phyloP scores from a whole-genome alignment of 2,888 invertebrate species.

The Cataglyphis rosenhaueri region DNA sequence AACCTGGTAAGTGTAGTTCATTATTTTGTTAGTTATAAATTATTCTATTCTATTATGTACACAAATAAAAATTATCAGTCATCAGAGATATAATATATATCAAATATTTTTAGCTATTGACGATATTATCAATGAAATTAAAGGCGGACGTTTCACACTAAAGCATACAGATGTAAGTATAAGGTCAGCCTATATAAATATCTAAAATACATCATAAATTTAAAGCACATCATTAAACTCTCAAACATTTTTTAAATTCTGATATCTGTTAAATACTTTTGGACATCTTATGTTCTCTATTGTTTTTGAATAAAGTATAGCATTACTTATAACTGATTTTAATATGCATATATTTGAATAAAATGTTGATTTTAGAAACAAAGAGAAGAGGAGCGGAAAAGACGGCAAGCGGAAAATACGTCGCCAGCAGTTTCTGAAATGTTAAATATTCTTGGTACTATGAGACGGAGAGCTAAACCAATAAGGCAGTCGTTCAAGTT shows the following conservation, averaged over 20 bases:
- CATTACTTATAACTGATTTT: not conserved
- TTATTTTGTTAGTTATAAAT: not conserved
- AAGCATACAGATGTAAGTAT: slow-evolving; percentile 88
- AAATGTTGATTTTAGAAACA: slow-evolving; percentile 83
- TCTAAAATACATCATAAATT: slow-evolving; percentile 1
- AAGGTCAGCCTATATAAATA: not conserved
- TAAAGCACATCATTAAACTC: not conserved
- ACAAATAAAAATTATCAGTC: slow-evolving; percentile 10
- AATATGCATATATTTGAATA: slow-evolving; percentile 1
- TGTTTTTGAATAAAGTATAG: not conserved
- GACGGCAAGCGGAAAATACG: slow-evolving; percentile 87
- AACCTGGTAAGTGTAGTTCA: slow-evolving; percentile 85
- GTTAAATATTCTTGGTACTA: slow-evolving; percentile 89
- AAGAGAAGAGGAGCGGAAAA: slow-evolving; percentile 87
- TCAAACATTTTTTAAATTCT: not conserved
- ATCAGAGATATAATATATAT: not conserved
- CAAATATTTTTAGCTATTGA: slow-evolving; percentile 87
- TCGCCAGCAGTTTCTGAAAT: slow-evolving; percentile 88
- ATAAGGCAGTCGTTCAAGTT: slow-evolving; percentile 81
- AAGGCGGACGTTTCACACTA: slow-evolving; percentile 91
- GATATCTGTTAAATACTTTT: not conserved
- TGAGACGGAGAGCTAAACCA: slow-evolving; percentile 87
- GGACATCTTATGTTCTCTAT: not conserved
- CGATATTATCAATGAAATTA: slow-evolving; percentile 92
- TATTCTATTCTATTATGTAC: slow-evolving; percentile 17